Percentiles rank a stretch among this genome's conserved stretches.
These are phyloP conservation scores for Paguma larvata DNA, from an alignment of 2,797 vertebrate species.

Conservation along the genomic window DNA sequence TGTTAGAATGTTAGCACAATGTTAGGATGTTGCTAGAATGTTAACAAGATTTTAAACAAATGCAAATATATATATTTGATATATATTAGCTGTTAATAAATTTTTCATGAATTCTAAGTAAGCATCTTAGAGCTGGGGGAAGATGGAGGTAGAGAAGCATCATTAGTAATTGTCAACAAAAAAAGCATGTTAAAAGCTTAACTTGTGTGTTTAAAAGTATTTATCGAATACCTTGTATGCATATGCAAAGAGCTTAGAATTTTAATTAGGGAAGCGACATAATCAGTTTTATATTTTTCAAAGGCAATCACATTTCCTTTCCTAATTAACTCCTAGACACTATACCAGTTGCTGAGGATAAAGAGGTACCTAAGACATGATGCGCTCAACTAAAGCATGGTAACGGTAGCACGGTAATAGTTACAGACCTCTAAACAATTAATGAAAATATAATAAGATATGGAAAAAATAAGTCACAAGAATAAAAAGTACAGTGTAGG, in stretches of 20 bases:
- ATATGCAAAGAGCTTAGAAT: not conserved
- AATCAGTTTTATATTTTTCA: constrained; percentile 25
- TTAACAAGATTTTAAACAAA: no score
- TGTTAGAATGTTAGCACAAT: not conserved
- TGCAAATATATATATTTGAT: not conserved
- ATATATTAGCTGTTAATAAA: not conserved
- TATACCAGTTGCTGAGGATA: not conserved
- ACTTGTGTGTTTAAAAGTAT: not conserved
- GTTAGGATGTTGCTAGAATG: no score
- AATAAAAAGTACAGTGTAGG: not conserved
- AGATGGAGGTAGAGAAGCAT: not conserved
- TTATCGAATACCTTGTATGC: not conserved
- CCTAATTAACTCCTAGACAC: not conserved
- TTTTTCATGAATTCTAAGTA: constrained; percentile 31
- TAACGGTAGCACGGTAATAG: not conserved
- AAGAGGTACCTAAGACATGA: not conserved
- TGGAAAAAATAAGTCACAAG: not conserved
- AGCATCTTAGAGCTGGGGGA: not conserved
- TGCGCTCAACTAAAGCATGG: not conserved
- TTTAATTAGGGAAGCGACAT: not conserved
- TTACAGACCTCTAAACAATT: not conserved
- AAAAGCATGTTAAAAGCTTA: not conserved
- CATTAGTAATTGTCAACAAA: constrained; percentile 7
- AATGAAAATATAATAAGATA: not conserved
- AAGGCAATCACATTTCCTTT: not conserved